These are phyloP conservation scores for Acronicta leporina DNA, from an alignment of 2,888 invertebrate species.

Conservation along the genomic window DNA sequence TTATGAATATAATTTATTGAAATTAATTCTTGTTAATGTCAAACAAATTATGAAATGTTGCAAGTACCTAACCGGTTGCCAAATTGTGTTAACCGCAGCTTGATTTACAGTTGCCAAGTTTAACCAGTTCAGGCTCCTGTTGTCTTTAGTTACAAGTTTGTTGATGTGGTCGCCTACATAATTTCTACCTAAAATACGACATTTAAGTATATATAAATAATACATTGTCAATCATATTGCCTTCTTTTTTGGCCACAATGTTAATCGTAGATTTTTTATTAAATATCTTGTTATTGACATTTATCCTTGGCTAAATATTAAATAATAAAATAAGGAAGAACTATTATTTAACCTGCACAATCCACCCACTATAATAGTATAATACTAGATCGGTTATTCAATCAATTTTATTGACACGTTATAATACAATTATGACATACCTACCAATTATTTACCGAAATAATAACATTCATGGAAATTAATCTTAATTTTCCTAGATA, in stretches of 20 bases:
- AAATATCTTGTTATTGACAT: too few species aligned
- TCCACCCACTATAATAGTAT: too few species aligned
- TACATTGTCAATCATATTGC: constrained; percentile 21
- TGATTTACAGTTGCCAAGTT: constrained; percentile 48
- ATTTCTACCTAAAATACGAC: constrained; percentile 36
- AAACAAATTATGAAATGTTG: constrained; percentile 28
- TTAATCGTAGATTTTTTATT: too few species aligned
- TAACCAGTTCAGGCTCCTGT: constrained; percentile 34
- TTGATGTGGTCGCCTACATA: constrained; percentile 44
- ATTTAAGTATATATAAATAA: constrained; percentile 2
- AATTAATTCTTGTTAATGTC: constrained; percentile 19
- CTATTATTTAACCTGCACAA: too few species aligned
- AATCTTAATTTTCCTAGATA: too few species aligned
- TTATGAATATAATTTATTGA: constrained; percentile 9
- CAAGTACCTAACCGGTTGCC: constrained; percentile 21
- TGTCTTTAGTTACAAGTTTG: constrained; percentile 45
- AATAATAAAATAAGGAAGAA: too few species aligned
- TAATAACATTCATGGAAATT: too few species aligned
- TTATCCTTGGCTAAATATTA: too few species aligned
- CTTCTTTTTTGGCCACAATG: constrained; percentile 1
- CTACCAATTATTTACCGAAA: too few species aligned
- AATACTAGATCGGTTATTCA: too few species aligned
- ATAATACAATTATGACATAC: too few species aligned
- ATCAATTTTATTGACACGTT: too few species aligned
- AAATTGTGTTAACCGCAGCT: constrained; percentile 44